Conservation (phyloP, 1,140 invertebrate species). For the Agrypnia vestita region DNA sequence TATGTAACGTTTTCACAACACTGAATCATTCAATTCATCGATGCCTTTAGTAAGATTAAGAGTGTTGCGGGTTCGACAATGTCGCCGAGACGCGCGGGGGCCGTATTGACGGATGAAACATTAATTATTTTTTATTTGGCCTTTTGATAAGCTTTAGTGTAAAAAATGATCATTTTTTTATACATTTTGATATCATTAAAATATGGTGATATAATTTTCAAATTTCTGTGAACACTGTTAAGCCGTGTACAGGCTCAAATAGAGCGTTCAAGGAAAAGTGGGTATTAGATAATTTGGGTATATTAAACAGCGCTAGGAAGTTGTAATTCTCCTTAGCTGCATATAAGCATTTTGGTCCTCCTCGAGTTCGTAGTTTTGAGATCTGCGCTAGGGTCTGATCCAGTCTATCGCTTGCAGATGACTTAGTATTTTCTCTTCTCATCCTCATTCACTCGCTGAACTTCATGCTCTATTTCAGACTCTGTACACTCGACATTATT, state of each 20-base stretch:
- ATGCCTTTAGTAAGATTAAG: constrained; percentile 25
- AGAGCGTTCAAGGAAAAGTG: too few species aligned
- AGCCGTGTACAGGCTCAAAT: background rate
- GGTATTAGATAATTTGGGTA: too few species aligned
- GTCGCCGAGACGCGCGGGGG: background rate
- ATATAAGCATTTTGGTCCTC: too few species aligned
- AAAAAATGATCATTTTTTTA: constrained; percentile 33
- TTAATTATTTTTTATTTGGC: constrained; percentile 17
- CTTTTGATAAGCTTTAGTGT: constrained; percentile 33
- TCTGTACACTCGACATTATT: background rate
- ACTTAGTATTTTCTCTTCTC: too few species aligned
- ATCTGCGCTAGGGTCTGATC: too few species aligned
- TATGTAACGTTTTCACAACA: background rate
- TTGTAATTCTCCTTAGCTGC: too few species aligned
- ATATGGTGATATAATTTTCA: constrained; percentile 1
- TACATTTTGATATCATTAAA: constrained; percentile 28
- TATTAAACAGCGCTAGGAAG: too few species aligned
- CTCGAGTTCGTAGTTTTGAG: too few species aligned
- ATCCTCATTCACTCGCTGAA: too few species aligned
- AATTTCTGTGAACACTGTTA: background rate
- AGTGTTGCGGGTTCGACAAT: background rate
- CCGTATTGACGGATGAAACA: constrained; percentile 3
- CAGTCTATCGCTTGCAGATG: too few species aligned
- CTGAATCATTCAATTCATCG: constrained; percentile 9
- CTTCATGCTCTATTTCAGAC: background rate